Evolutionary conservation across 2,113 vertebrate species (phyloP).

Genomic region (Heterotis niloticus): DNA sequence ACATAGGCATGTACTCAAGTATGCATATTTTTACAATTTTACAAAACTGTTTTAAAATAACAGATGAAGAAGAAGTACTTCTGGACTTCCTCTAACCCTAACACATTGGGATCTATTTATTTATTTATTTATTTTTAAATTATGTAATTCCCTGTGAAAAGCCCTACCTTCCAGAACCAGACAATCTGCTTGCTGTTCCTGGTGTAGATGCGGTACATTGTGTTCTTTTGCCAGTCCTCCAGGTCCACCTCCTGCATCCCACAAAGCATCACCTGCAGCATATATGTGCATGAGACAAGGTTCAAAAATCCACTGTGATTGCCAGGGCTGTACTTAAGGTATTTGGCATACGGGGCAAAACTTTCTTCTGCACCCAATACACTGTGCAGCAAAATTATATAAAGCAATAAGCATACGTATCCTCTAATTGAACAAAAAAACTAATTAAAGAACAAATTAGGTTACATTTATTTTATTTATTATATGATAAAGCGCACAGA

Average conservation of each 20-base stretch:
- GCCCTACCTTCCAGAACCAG: slow-evolving; percentile 96
- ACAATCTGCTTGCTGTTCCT: slow-evolving; percentile 98
- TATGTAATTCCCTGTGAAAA: background rate
- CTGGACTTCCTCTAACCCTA: too few relatives aligned
- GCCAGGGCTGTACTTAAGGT: too few relatives aligned
- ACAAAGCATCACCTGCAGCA: slow-evolving; percentile 89
- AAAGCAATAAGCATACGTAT: too few relatives aligned
- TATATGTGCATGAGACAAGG: background rate
- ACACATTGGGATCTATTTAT: too few relatives aligned
- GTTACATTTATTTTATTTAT: too few relatives aligned
- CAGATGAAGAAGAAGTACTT: background rate
- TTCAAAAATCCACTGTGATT: background rate
- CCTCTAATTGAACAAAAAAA: too few relatives aligned
- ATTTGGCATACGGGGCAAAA: too few relatives aligned
- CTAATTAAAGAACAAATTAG: too few relatives aligned
- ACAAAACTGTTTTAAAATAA: background rate
- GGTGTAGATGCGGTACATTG: slow-evolving; percentile 94
- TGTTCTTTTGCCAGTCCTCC: slow-evolving; percentile 97
- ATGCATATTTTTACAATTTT: background rate
- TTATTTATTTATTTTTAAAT: too few relatives aligned
- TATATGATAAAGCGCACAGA: too few relatives aligned
- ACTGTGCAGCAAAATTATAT: too few relatives aligned
- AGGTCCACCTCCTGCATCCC: slow-evolving; percentile 98
- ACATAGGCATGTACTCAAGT: background rate
- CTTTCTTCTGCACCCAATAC: too few relatives aligned